Base-by-base conservation (phyloP, 2,113 vertebrate genomes). In the Promerops cafer region DNA sequence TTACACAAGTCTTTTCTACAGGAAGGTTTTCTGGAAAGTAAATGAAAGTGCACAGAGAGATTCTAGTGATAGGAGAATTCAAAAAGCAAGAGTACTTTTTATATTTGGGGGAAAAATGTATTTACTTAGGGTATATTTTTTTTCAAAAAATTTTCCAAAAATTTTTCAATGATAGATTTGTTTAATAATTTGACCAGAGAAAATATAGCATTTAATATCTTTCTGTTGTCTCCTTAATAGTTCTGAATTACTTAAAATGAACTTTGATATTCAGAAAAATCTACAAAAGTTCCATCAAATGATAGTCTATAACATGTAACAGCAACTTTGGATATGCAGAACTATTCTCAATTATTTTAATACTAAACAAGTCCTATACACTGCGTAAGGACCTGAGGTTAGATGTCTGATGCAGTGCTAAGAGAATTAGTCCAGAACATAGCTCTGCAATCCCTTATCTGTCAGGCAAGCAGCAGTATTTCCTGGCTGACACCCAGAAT, bases 401-500 rank as follows among this genome's bases (percentile, higher is more conserved):
- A 53, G 63, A 24, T 63, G 40, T 61, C 33, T 68, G 49, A 14
- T 52, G 33, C 40, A 56, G 24, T 52, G 76, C 35, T 81, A 59
- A 44, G 16, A 86, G 31, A 45, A 61, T 65, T 28, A 54, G 52
- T 37, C 27, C 61, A 80, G 50, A 65, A 11, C 30, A 42, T 1
- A 90, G 71, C 35, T 82, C 47, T 82, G 20, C 81, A 56, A 50
- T 47, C 37, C 49, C 56, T 84, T 83, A 47, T 56, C 69, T 60
- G 35, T 22, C 74, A 87, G 70, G 16, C 45, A 71, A 82, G 65
- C 30, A 59, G 39, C 57, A 77, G 8, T 76, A 69, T 65, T 54
- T 85, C 84, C 66, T 88, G 70, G 30, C 87, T 86, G 56, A 66
- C 42, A 70, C 24, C 39, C 59, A 87, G 69, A 83, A 26, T 16